Percentiles rank a stretch among this genome's conserved stretches.
Conservation (phyloP, 2,888 invertebrate genomes). For the Luffia ferchaultella region DNA sequence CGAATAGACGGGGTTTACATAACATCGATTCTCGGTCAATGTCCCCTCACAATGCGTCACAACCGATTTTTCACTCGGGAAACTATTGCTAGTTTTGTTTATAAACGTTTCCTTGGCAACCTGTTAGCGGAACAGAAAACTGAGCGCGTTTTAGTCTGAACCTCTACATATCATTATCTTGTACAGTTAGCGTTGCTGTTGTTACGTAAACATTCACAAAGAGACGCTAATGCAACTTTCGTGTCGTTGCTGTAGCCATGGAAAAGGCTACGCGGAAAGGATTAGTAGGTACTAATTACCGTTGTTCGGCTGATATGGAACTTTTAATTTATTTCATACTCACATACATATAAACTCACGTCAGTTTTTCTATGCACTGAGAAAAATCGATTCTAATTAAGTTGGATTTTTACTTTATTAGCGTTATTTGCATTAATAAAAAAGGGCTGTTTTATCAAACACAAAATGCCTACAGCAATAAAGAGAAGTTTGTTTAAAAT, state of each 20-base stretch:
- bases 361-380: no score
- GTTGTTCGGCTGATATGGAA: conserved; percentile 20
- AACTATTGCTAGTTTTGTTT: no score
- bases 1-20: conserved; percentile 24
- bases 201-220: conserved; percentile 21
- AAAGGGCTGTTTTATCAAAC: no score
- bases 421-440: no score
- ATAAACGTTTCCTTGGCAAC: no score
- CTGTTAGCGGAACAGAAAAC: no score
- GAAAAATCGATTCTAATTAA: no score
- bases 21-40: conserved; percentile 17
- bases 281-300: conserved; percentile 22
- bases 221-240: conserved; percentile 30
- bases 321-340: no score
- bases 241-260: conserved; percentile 20
- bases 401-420: no score
- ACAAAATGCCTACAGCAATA: no score
- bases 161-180: conserved; percentile 4
- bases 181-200: conserved; percentile 23
- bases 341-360: no score
- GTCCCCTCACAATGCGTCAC: conserved; percentile 14
- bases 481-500: no score
- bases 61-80: conserved; percentile 17
- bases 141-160: background rate
- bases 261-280: conserved; percentile 26